Percentiles rank a stretch among this genome's conserved stretches.
These are phyloP conservation scores for Drosophila infuscata DNA, from an alignment of 2,888 invertebrate species.

Conservation along the genomic window DNA sequence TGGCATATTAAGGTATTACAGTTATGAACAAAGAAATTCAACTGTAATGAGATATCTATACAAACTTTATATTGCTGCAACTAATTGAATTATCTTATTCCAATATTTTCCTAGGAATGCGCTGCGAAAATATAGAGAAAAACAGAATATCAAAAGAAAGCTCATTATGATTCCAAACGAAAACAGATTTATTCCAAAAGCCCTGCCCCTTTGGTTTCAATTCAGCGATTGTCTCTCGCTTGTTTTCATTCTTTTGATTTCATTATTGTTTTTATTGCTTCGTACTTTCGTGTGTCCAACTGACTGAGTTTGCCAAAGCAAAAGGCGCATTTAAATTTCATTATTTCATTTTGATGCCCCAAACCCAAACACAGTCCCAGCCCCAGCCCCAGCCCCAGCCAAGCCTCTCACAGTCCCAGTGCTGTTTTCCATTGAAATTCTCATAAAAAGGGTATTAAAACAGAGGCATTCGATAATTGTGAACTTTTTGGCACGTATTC, in stretches of 20 bases:
- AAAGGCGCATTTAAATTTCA: slow-evolving; percentile 73
- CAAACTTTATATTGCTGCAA: slow-evolving; percentile 3
- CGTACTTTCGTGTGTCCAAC: slow-evolving; percentile 63
- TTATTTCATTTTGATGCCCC: slow-evolving; percentile 58
- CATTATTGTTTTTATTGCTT: slow-evolving; percentile 75
- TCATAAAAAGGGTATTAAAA: slow-evolving; percentile 71
- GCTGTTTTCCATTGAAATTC: slow-evolving; percentile 60
- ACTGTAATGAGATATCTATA: background rate
- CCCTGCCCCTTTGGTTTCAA: slow-evolving; percentile 36
- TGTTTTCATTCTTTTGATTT: slow-evolving; percentile 71
- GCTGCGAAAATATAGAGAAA: slow-evolving; percentile 3
- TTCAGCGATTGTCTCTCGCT: slow-evolving; percentile 28
- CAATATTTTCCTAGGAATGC: background rate
- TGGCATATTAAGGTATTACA: background rate
- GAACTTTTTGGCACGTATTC: slow-evolving; percentile 67
- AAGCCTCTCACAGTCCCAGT: slow-evolving; percentile 4
- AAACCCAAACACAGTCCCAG: slow-evolving; percentile 1
- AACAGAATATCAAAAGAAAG: slow-evolving; percentile 42
- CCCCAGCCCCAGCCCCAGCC: background rate
- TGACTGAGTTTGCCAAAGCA: slow-evolving; percentile 73
- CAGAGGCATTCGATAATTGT: slow-evolving; percentile 54
- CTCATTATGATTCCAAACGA: slow-evolving; percentile 71
- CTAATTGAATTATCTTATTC: slow-evolving; percentile 32
- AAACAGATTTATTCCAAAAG: slow-evolving; percentile 53
- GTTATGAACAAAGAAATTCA: background rate